Percentiles rank a stretch among this genome's conserved stretches.
Evolutionary conservation across 92 coral and sea anemone genomes (phyloP).

Genomic region (Scolanthus callimorphus): DNA sequence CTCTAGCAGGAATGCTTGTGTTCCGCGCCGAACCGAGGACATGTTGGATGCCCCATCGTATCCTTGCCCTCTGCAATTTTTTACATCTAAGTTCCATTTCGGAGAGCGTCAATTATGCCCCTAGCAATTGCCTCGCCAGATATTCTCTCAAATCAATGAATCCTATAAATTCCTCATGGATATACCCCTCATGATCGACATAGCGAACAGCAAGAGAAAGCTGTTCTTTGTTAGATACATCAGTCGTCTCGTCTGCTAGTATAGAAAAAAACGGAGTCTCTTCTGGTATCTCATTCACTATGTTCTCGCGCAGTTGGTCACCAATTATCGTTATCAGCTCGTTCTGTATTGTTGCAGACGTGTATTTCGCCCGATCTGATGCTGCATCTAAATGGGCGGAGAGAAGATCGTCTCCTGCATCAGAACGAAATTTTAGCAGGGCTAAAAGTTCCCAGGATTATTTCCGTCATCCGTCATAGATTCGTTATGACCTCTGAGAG

Average conservation of each 20-base stretch:
- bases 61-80: conserved; percentile 44
- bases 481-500: no score
- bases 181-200: conserved; percentile 19
- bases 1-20: conserved; percentile 28
- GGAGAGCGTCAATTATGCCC: conserved; percentile 24
- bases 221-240: conserved; percentile 43
- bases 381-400: no score
- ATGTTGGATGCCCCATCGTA: conserved; percentile 29
- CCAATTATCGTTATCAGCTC: no score
- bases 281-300: no score
- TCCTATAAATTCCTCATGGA: conserved; percentile 42
- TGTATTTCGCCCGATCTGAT: no score
- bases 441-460: no score
- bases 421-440: no score
- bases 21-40: conserved; percentile 31
- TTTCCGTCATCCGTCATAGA: no score
- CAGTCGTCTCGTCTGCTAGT: conserved; percentile 42
- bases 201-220: conserved; percentile 19
- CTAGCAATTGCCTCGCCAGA: conserved; percentile 34
- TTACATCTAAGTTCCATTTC: conserved; percentile 28
- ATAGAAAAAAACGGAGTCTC: no score
- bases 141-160: conserved; percentile 27
- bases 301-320: no score
- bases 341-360: no score
- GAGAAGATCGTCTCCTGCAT: no score